Percentiles rank a stretch among this genome's conserved stretches.
These are phyloP conservation scores for Aldrovandia affinis DNA, from an alignment of 2,797 vertebrate genomes.

Conservation along the genomic window DNA sequence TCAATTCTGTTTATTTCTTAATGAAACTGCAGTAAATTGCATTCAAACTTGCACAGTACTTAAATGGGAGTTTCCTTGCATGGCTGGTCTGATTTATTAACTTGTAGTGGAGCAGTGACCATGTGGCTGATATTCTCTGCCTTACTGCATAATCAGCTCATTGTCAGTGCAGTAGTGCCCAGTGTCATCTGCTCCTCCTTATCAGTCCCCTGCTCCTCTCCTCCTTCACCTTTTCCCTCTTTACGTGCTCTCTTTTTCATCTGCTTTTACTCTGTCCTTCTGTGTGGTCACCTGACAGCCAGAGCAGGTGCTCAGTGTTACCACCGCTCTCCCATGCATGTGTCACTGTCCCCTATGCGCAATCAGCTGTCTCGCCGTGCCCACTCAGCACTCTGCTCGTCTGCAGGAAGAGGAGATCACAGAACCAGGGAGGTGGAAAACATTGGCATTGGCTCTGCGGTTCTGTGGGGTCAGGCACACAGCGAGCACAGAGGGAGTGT, in stretches of 20 bases:
- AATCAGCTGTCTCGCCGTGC: background rate
- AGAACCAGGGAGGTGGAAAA: slow-evolving; percentile 15
- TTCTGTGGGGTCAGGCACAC: background rate
- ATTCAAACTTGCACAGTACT: background rate
- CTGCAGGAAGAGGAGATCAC: too few species aligned
- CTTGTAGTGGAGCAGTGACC: background rate
- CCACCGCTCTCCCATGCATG: too few species aligned
- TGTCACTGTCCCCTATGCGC: too few species aligned
- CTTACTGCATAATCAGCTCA: background rate
- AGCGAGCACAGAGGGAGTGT: background rate
- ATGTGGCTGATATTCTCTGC: background rate
- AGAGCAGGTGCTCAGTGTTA: too few species aligned
- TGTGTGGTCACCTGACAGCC: too few species aligned
- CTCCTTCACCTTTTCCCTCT: background rate
- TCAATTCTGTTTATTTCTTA: slow-evolving; percentile 21
- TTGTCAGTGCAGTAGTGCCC: background rate
- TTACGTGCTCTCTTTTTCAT: background rate
- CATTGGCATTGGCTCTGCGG: background rate
- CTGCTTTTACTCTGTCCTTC: slow-evolving; percentile 1
- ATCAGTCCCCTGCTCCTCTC: background rate
- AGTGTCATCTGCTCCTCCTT: background rate
- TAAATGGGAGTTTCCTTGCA: background rate
- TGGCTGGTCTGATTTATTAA: background rate
- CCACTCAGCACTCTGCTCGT: background rate
- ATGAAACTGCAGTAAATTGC: background rate